Conservation (phyloP, 2,888 invertebrate species). For the Parnassius glacialis region DNA sequence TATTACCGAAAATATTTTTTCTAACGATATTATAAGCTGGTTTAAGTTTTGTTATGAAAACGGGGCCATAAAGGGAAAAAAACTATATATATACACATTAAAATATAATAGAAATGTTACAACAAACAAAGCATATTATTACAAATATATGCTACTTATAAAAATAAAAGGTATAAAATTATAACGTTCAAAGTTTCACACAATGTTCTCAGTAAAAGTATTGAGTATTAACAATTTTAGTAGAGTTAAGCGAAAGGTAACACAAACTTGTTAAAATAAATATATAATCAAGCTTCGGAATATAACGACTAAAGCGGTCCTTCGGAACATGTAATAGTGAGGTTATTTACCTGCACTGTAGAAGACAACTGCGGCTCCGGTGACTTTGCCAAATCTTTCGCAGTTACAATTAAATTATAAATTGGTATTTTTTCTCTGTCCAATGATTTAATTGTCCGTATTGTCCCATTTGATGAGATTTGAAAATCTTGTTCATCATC, state of each 20-base stretch:
- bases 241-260: constrained; percentile 49
- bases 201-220: constrained; percentile 28
- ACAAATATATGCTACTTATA: neutral
- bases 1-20: constrained; percentile 26
- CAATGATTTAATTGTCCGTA: constrained; percentile 86
- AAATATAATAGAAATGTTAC: neutral
- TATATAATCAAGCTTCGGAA: constrained; percentile 29
- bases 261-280: constrained; percentile 52
- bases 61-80: too few species aligned
- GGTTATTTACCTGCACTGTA: constrained; percentile 87
- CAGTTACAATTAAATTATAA: constrained; percentile 93
- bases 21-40: constrained; percentile 3
- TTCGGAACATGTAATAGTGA: neutral
- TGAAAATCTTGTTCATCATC: constrained; percentile 90
- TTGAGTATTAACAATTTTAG: constrained; percentile 38
- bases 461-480: constrained; percentile 91
- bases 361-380: constrained; percentile 89
- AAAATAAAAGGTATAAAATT: constrained; percentile 10
- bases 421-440: constrained; percentile 91
- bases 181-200: constrained; percentile 6
- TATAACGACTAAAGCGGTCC: constrained; percentile 11
- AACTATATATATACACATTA: too few species aligned
- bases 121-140: neutral
- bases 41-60: constrained; percentile 2
- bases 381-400: constrained; percentile 89